Evolutionary conservation across 2,797 vertebrate genomes (phyloP).

Genomic region (Argentina silus): DNA sequence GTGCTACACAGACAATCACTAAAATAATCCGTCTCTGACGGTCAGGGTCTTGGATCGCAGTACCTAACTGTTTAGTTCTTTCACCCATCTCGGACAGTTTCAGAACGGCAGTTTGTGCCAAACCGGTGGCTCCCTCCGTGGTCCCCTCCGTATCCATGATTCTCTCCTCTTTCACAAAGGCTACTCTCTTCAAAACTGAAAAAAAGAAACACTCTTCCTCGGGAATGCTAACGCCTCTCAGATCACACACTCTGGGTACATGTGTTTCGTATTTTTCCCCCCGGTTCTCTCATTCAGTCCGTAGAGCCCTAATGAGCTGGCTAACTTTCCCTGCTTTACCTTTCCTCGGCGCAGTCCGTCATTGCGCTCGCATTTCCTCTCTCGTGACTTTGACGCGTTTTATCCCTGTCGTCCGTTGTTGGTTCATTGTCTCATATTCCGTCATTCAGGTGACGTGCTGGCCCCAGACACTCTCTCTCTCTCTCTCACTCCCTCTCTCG

Average conservation of each 20-base stretch:
- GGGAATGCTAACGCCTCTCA: constrained; percentile 38
- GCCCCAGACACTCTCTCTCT: constrained; percentile 37
- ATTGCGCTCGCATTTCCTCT: constrained; percentile 68
- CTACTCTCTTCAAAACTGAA: constrained; percentile 39
- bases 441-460: constrained; percentile 63
- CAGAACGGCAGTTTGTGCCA: constrained; percentile 84
- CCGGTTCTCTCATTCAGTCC: constrained; percentile 34
- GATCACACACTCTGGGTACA: constrained; percentile 53
- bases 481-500: constrained; percentile 26
- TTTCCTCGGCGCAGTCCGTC: constrained; percentile 65
- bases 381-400: constrained; percentile 60
- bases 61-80: constrained; percentile 86
- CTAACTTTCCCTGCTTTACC: constrained; percentile 68
- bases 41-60: constrained; percentile 82
- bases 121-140: constrained; percentile 66
- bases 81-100: constrained; percentile 89
- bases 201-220: constrained; percentile 18
- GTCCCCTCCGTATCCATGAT: constrained; percentile 73
- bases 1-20: constrained; percentile 89
- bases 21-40: constrained; percentile 89
- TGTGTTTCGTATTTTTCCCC: constrained; percentile 46
- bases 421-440: constrained; percentile 72
- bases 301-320: constrained; percentile 44
- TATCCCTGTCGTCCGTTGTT: constrained; percentile 60
- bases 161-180: constrained; percentile 30